These are phyloP conservation scores for Tineola bisselliella DNA, from an alignment of 2,888 invertebrate species.

Conservation along the genomic window DNA sequence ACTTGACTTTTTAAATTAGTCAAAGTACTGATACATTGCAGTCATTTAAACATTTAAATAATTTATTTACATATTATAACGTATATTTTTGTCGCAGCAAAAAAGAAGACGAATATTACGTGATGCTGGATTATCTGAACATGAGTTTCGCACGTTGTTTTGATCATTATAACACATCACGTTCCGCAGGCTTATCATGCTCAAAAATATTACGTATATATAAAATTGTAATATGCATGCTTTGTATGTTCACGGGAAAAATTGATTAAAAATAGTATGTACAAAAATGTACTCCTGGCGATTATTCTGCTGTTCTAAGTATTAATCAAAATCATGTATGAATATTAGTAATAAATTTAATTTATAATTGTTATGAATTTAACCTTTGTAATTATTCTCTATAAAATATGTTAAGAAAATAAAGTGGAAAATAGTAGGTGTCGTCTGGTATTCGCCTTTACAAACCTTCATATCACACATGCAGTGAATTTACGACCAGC, in stretches of 20 bases:
- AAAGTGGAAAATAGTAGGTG: background rate
- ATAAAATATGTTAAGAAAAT: background rate
- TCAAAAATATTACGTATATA: background rate
- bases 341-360: too few relatives aligned
- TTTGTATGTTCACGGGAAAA: background rate
- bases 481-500: slow-evolving; percentile 14
- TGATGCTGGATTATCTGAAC: background rate
- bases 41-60: too few relatives aligned
- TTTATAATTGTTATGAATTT: too few relatives aligned
- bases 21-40: too few relatives aligned
- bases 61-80: too few relatives aligned
- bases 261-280: too few relatives aligned
- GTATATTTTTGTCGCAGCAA: background rate
- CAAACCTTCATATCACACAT: slow-evolving; percentile 6
- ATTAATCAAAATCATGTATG: too few relatives aligned
- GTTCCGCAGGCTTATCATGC: background rate
- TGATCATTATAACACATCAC: slow-evolving; percentile 6
- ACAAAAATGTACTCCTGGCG: too few relatives aligned
- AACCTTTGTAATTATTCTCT: background rate
- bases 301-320: too few relatives aligned
- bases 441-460: background rate
- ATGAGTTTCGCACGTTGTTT: background rate
- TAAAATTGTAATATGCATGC: background rate
- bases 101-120: background rate
- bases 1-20: too few relatives aligned